phyloP scores from a whole-genome alignment of 1,140 invertebrate species.

The Ladona fulva region DNA sequence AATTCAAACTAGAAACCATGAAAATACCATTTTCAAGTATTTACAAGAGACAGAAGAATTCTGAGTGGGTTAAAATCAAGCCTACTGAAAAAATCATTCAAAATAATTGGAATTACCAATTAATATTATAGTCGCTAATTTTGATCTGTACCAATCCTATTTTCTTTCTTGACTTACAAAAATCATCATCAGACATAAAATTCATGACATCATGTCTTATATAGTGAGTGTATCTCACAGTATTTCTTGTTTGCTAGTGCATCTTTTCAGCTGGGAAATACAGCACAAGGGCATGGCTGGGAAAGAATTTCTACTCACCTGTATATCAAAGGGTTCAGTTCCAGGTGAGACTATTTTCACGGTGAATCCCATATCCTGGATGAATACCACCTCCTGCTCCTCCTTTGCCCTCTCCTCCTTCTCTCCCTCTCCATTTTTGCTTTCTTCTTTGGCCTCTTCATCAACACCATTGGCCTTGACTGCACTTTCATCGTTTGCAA shows the following conservation, averaged over 20 bases:
- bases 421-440: not conserved
- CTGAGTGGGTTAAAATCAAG: no score
- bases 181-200: not conserved
- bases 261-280: no score
- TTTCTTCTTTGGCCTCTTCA: not conserved
- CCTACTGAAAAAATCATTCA: no score
- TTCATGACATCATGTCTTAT: not conserved
- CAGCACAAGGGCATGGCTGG: not conserved
- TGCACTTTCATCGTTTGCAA: not conserved
- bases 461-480: not conserved
- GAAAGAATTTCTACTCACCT: slow-evolving; percentile 43
- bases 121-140: no score
- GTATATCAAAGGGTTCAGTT: slow-evolving; percentile 83
- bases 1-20: no score
- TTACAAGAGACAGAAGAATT: no score
- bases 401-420: slow-evolving; percentile 34
- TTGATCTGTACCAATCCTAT: no score
- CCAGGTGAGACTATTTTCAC: slow-evolving; percentile 86
- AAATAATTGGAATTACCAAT: no score
- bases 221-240: no score
- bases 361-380: slow-evolving; percentile 88
- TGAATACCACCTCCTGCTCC: slow-evolving; percentile 75
- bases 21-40: no score
- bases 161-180: not conserved
- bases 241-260: no score